Evolutionary conservation across 1,140 invertebrate species (phyloP).

Genomic region (Formica selysi): DNA sequence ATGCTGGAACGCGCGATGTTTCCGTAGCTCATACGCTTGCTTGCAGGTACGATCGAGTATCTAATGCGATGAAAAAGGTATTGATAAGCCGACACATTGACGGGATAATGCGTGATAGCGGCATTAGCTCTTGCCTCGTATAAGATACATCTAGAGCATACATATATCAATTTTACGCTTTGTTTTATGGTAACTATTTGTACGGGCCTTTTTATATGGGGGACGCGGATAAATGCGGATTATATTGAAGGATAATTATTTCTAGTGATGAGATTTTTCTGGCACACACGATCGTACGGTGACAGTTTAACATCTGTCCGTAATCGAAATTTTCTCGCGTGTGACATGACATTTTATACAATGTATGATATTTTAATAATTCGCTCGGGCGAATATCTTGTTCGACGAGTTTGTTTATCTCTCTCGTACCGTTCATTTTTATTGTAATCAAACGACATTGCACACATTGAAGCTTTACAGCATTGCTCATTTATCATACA

Average conservation of each 20-base stretch:
- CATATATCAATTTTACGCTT: constrained; percentile 27
- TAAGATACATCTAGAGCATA: not conserved
- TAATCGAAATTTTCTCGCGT: constrained; percentile 12
- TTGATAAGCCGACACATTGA: constrained; percentile 23
- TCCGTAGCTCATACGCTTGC: not conserved
- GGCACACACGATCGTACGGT: not conserved
- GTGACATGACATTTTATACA: not conserved
- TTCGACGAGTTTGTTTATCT: constrained; percentile 7
- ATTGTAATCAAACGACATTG: not conserved
- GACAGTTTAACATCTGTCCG: not conserved
- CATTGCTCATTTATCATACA: not conserved
- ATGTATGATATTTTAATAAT: constrained; percentile 13
- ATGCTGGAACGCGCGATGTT: too few species aligned
- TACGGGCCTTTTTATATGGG: not conserved
- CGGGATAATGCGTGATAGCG: constrained; percentile 33
- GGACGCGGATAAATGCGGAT: constrained; percentile 7
- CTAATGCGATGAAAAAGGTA: constrained; percentile 35
- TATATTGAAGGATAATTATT: constrained; percentile 43
- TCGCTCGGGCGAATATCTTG: constrained; percentile 13
- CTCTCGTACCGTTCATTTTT: constrained; percentile 15
- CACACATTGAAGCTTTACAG: not conserved
- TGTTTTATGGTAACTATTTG: not conserved
- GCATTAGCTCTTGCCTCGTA: not conserved
- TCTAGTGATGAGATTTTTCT: not conserved
- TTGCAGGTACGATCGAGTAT: constrained; percentile 17